phyloP scores from a whole-genome alignment of 2,797 vertebrate species.

The Gallinago nigripennis region DNA sequence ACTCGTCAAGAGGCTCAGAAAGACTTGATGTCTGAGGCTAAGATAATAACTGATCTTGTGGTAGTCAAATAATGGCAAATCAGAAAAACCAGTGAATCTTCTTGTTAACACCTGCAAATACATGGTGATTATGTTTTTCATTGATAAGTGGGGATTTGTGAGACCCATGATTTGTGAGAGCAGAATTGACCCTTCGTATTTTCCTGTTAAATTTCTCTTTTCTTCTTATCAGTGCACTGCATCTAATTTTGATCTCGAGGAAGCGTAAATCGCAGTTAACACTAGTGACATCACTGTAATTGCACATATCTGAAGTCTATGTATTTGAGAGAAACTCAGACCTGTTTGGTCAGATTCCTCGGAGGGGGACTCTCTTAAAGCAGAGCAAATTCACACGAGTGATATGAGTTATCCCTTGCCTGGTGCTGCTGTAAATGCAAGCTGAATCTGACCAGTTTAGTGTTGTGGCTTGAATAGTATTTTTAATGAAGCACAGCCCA shows the following conservation, averaged over 20 bases:
- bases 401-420: background rate
- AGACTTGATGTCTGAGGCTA: background rate
- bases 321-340: constrained; percentile 11
- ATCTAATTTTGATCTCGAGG: background rate
- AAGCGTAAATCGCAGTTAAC: constrained; percentile 6
- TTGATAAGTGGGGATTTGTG: background rate
- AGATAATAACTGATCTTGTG: background rate
- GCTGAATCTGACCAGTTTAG: background rate
- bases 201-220: background rate
- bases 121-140: background rate
- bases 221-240: background rate
- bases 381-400: background rate
- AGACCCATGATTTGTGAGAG: background rate
- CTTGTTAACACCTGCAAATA: background rate
- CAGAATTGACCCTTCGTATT: background rate
- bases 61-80: constrained; percentile 3
- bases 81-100: background rate
- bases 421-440: background rate
- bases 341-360: background rate
- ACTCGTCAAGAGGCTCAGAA: background rate
- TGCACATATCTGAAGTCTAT: background rate
- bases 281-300: background rate
- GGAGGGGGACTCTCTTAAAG: background rate
- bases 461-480: background rate
- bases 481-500: background rate